Conservation (phyloP, 2,797 vertebrate species). For the Uromys caudimaculatus region DNA sequence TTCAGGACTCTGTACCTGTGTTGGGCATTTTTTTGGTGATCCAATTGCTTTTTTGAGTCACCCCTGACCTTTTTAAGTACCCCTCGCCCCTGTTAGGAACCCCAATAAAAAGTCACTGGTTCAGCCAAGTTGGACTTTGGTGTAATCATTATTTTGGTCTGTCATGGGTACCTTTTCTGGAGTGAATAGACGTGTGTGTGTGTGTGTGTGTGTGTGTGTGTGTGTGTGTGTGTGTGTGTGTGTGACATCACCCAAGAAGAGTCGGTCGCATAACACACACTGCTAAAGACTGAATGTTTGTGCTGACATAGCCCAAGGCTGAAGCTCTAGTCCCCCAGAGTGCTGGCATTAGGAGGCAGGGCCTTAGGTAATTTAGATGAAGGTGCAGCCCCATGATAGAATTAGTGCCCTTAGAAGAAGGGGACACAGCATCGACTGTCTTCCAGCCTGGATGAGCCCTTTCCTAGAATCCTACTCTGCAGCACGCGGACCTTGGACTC, state of each 20-base stretch:
- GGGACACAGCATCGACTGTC: not conserved
- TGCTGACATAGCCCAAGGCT: not conserved
- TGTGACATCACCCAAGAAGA: not conserved
- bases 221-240: not conserved
- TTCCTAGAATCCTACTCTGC: not conserved
- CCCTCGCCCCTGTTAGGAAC: not conserved
- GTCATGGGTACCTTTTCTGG: not conserved
- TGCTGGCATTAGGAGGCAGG: not conserved
- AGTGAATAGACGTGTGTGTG: not conserved
- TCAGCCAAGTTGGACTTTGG: not conserved
- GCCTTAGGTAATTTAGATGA: not conserved
- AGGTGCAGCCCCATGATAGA: not conserved
- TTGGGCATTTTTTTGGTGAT: not conserved
- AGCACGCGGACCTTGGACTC: not conserved
- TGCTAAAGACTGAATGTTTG: not conserved
- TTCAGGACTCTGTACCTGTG: not conserved
- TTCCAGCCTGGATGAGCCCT: not conserved
- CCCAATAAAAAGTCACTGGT: not conserved
- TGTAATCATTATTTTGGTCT: not conserved
- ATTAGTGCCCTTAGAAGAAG: not conserved
- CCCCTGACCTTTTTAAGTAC: not conserved
- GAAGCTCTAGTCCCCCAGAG: not conserved
- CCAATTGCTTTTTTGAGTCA: not conserved
- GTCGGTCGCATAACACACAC: not conserved
- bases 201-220: slow-evolving; percentile 2